Conservation (phyloP, 1,140 invertebrate genomes). For the Saccostrea echinata region DNA sequence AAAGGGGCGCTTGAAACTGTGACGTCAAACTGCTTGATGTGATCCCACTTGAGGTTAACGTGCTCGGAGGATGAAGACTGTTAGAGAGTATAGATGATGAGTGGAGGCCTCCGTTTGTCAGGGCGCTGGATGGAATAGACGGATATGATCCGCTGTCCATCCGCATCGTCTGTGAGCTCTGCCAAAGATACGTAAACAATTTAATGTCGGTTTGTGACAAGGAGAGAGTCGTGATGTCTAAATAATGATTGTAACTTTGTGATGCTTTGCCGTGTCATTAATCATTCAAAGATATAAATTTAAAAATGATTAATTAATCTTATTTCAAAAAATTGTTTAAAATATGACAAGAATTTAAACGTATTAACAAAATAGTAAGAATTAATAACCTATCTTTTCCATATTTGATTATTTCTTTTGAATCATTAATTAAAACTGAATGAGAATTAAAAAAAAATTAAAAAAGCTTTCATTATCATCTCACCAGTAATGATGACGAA, state of each 20-base stretch:
- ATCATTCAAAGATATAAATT: background rate
- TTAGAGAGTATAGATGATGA: background rate
- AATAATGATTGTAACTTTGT: background rate
- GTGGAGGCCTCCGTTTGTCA: conserved; percentile 8
- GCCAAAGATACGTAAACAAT: background rate
- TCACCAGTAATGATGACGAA: background rate
- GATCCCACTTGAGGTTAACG: conserved; percentile 36
- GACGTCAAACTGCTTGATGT: conserved; percentile 41
- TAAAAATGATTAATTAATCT: background rate
- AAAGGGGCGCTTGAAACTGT: conserved; percentile 37
- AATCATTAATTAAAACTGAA: background rate
- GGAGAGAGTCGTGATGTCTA: background rate
- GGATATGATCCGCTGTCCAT: conserved; percentile 30
- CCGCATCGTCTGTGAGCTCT: conserved; percentile 31
- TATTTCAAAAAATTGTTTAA: background rate
- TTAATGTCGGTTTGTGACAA: background rate
- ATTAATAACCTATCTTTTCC: background rate
- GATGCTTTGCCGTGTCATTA: background rate
- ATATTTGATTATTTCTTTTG: background rate
- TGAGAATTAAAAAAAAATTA: background rate
- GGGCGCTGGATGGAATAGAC: conserved; percentile 28
- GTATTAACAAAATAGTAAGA: too few relatives aligned
- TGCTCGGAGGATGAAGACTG: background rate
- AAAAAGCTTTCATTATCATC: background rate
- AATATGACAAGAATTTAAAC: too few relatives aligned